phyloP scores from a whole-genome alignment of 2,113 vertebrate species.

The Caranx melampygus region DNA sequence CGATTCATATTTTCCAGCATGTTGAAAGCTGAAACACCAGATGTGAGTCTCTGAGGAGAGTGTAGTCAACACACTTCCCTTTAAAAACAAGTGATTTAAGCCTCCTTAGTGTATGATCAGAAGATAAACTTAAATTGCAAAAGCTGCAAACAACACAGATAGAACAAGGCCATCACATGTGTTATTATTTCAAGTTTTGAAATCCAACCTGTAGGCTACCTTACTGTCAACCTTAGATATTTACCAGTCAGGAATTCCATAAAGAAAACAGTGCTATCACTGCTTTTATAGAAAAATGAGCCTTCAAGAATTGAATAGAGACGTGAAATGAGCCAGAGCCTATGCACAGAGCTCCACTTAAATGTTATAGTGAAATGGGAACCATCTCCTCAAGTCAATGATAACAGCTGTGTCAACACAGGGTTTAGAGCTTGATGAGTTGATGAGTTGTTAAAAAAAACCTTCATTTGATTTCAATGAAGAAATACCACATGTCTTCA shows the following conservation, averaged over 20 bases:
- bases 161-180: too few relatives aligned
- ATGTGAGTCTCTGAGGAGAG: not conserved
- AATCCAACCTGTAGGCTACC: not conserved
- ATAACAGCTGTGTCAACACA: conserved; percentile 9
- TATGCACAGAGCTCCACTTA: not conserved
- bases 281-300: not conserved
- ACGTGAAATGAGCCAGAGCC: not conserved
- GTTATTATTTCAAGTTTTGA: too few relatives aligned
- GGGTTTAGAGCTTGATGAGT: not conserved
- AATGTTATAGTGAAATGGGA: not conserved
- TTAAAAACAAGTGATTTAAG: not conserved
- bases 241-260: not conserved
- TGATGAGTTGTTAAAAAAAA: conserved; percentile 6
- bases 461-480: conserved; percentile 18
- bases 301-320: not conserved
- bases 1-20: not conserved
- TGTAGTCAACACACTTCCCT: not conserved
- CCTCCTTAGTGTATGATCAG: not conserved
- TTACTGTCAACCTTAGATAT: not conserved
- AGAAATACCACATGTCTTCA: conserved; percentile 5
- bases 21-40: not conserved
- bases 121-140: not conserved
- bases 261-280: not conserved
- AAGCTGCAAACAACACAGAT: not conserved
- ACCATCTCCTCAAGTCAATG: not conserved